A percentile compares a stretch with the other conserved stretches of the same genome.
phyloP scores from a whole-genome alignment of 2,888 invertebrate species.

The Heliconius charithonia region DNA sequence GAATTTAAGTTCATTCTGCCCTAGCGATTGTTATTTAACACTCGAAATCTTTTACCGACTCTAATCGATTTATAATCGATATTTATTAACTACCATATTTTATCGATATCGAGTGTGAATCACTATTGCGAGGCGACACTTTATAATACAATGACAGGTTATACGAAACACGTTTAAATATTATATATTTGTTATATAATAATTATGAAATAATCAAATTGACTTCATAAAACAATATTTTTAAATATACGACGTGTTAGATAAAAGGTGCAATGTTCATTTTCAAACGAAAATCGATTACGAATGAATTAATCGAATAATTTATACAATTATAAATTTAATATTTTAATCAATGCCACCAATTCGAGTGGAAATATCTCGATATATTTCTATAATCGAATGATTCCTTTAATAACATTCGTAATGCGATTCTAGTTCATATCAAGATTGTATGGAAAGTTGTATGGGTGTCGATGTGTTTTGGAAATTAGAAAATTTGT shows the following conservation, averaged over 20 bases:
- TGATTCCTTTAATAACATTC: slow-evolving; percentile 17
- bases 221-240: background rate
- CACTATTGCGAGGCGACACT: slow-evolving; percentile 12
- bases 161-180: slow-evolving; percentile 29
- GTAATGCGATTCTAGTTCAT: slow-evolving; percentile 12
- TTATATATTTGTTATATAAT: slow-evolving; percentile 34
- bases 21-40: slow-evolving; percentile 4
- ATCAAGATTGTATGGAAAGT: slow-evolving; percentile 21
- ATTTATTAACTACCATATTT: background rate
- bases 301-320: slow-evolving; percentile 24
- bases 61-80: slow-evolving; percentile 2
- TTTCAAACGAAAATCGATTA: background rate
- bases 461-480: background rate
- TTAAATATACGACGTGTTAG: slow-evolving; percentile 2
- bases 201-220: background rate
- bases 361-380: background rate
- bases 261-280: slow-evolving; percentile 3
- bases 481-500: background rate
- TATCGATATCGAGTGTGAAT: slow-evolving; percentile 14
- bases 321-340: slow-evolving; percentile 6
- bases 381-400: slow-evolving; percentile 7
- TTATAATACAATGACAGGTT: slow-evolving; percentile 37
- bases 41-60: background rate
- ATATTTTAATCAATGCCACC: background rate
- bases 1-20: slow-evolving; percentile 35